These are phyloP conservation scores for Melanaphis sacchari DNA, from an alignment of 1,140 invertebrate genomes.

Conservation along the genomic window DNA sequence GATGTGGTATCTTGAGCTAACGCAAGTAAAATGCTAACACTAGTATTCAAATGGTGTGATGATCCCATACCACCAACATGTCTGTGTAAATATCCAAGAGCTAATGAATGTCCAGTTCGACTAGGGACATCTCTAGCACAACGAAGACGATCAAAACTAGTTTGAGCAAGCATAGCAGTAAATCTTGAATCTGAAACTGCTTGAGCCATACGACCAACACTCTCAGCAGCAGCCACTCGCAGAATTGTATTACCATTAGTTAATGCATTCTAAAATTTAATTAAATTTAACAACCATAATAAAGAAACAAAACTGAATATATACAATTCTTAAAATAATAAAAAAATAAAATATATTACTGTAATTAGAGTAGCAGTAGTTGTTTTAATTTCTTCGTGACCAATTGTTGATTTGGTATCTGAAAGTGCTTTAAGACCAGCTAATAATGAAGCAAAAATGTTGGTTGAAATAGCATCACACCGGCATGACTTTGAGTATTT, in stretches of 20 bases:
- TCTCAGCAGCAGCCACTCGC: conserved; percentile 85
- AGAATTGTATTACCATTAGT: conserved; percentile 85
- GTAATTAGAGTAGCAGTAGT: conserved; percentile 82
- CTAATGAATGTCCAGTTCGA: conserved; percentile 90
- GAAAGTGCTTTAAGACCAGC: conserved; percentile 88
- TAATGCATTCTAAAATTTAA: conserved; percentile 71
- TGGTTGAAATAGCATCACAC: conserved; percentile 96
- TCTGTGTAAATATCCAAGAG: conserved; percentile 89
- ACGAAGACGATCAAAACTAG: conserved; percentile 88
- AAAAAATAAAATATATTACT: conserved; percentile 62
- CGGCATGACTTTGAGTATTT: conserved; percentile 88
- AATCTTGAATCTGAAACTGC: conserved; percentile 85
- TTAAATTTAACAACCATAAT: background rate
- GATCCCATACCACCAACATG: conserved; percentile 91
- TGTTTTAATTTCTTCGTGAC: conserved; percentile 89
- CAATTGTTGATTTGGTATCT: conserved; percentile 84
- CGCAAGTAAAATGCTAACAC: conserved; percentile 91
- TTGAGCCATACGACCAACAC: conserved; percentile 88
- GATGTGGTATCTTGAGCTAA: conserved; percentile 91
- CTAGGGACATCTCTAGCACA: conserved; percentile 86
- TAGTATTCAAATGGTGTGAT: conserved; percentile 90
- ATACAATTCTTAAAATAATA: background rate
- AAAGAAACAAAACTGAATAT: background rate
- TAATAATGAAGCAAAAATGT: conserved; percentile 93
- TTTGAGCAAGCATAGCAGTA: conserved; percentile 89